Evolutionary conservation across 1,140 invertebrate genomes (phyloP).

Genomic region (Hestina assimilis): DNA sequence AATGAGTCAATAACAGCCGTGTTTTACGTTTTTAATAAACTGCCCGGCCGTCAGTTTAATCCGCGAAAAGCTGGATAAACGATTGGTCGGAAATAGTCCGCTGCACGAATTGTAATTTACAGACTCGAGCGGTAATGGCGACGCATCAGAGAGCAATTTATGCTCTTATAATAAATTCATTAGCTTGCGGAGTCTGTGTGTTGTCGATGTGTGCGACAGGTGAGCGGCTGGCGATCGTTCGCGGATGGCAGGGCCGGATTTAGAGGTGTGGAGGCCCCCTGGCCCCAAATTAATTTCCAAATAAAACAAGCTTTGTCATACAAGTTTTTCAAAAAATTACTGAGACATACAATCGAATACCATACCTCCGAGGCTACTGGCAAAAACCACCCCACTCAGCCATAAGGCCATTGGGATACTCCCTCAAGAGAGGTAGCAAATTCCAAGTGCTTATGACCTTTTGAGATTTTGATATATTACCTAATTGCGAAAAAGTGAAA

Average conservation of each 20-base stretch:
- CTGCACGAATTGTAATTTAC: constrained; percentile 67
- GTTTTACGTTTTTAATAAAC: constrained; percentile 46
- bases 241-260: no score
- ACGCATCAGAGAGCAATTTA: constrained; percentile 70
- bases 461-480: no score
- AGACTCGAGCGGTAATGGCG: constrained; percentile 62
- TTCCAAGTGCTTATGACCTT: no score
- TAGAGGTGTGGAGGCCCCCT: no score
- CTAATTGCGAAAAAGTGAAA: no score
- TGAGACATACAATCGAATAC: background rate
- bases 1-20: constrained; percentile 19
- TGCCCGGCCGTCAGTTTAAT: constrained; percentile 49
- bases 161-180: constrained; percentile 75
- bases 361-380: no score
- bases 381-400: no score
- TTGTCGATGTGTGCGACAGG: constrained; percentile 8
- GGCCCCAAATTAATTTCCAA: no score
- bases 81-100: constrained; percentile 53
- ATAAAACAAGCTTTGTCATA: no score
- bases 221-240: background rate
- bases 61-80: constrained; percentile 62
- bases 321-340: no score
- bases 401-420: no score
- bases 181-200: constrained; percentile 31
- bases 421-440: no score